Conservation (phyloP, 2,797 vertebrate genomes). For the Scolopax rusticola region DNA sequence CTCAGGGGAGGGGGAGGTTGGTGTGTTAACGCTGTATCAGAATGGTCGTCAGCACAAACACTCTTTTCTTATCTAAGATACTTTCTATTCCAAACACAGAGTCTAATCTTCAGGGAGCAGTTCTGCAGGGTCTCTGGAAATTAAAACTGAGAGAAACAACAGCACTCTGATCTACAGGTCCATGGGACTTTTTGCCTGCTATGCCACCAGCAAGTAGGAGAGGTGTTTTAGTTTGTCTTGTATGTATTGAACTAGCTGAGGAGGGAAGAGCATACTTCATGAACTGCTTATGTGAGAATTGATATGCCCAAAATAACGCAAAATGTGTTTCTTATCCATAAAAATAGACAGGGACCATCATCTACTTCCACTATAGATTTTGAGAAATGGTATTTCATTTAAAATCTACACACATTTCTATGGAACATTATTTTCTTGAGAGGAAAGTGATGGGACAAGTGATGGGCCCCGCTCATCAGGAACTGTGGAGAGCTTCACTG, state of each 20-base stretch:
- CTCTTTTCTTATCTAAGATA: not conserved
- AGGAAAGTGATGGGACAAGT: not conserved
- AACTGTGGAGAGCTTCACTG: not conserved
- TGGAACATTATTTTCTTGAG: not conserved
- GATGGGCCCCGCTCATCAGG: not conserved
- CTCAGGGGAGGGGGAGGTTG: not conserved
- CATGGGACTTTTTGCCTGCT: not conserved
- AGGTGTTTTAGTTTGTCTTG: not conserved
- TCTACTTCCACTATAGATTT: not conserved
- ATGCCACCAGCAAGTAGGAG: not conserved
- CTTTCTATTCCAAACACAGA: not conserved
- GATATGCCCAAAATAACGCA: not conserved
- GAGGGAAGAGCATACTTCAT: not conserved
- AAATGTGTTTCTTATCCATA: not conserved
- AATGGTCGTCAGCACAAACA: not conserved
- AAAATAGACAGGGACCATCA: not conserved
- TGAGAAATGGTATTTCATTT: not conserved
- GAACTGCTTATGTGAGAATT: not conserved
- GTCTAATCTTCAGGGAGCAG: not conserved
- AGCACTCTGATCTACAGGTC: not conserved
- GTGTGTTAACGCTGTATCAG: not conserved
- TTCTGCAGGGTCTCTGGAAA: not conserved
- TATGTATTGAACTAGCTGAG: not conserved
- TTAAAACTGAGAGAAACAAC: not conserved
- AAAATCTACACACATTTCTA: not conserved